Evolutionary conservation across 1,140 invertebrate species (phyloP), one percentile per base, ranked within the genome.

Genomic region (Bombus sibiricus): DNA sequence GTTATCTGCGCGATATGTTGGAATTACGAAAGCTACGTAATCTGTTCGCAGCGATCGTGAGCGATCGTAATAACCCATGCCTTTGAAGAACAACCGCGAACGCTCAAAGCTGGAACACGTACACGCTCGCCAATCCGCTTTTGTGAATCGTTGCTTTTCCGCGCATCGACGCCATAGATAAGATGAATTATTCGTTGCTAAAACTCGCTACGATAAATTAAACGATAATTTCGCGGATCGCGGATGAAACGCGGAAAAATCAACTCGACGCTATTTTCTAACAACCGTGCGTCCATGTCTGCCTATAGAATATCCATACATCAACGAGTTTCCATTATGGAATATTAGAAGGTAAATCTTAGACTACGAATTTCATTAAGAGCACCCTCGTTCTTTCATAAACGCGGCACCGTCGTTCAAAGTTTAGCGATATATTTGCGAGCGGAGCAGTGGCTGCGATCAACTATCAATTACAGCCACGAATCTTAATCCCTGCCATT

Each of bases 1-100:
- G 87, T 86, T 88, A 88, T 83, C 79, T 57, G 41, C 9, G 79
- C 75, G 68, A 88, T 83, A 80, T 41, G 74, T 83, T 80, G 79
- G 82, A 78, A 82, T 86, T 88, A 88, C 79, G 87, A 88, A 86
- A 76, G 59, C 84, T 66, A 57, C 59, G 37, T 76, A 88, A 89
- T 89, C 79, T 78, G 71, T 80, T 83, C 13, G 43, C 53, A 71
- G 53, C 53, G 76, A 80, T 84, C 76, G 41, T 18, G 18, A 57
- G 34, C 57, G 34, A 59, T 68, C 69, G 71, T 75, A 85, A 85
- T 85, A 68, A 39, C 22, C 69, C 57, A 85, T 68, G 68, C 78
- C 84, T 85, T 81, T 85, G 78, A 81, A 75, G 78, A 85, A 81
- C 47, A 68, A 74, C 53, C 69, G 59, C 41, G 57, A 32, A 53